Conservation (phyloP, 2,888 invertebrate genomes). For the Drosophila conformis region DNA sequence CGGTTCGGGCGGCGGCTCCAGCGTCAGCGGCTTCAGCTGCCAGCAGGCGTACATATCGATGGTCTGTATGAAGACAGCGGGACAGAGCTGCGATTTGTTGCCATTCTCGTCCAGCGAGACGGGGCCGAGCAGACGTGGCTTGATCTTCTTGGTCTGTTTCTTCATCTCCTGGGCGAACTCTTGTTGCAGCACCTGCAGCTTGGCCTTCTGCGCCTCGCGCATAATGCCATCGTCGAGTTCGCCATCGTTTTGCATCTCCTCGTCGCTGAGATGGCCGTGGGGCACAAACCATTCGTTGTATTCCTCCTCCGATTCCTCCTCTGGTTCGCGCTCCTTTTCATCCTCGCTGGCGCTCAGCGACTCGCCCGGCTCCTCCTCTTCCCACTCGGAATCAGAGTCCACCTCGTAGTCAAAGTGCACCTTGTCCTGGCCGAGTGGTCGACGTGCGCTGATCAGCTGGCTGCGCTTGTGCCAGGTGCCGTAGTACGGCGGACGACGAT, state of each 20-base stretch:
- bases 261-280: conserved; percentile 95
- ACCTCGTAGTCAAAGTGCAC: conserved; percentile 95
- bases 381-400: conserved; percentile 99
- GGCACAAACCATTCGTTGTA: conserved; percentile 99
- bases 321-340: conserved; percentile 89
- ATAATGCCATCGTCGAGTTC: conserved; percentile 86
- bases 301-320: conserved; percentile 92
- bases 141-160: conserved; percentile 92
- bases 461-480: conserved; percentile 98
- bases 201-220: conserved; percentile 93
- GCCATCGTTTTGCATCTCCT: conserved; percentile 87
- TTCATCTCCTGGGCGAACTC: conserved; percentile 95
- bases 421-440: conserved; percentile 92
- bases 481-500: conserved; percentile 97
- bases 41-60: conserved; percentile 66
- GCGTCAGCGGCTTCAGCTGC: conserved; percentile 64
- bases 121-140: conserved; percentile 92
- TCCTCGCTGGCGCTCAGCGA: conserved; percentile 94
- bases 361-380: conserved; percentile 97
- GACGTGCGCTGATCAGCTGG: conserved; percentile 87
- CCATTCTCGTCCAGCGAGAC: conserved; percentile 90
- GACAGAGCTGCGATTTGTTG: conserved; percentile 87
- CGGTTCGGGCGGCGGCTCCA: conserved; percentile 50
- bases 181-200: conserved; percentile 92
- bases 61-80: conserved; percentile 73